phyloP scores from a whole-genome alignment of 2,888 invertebrate species.

The Athalia circularis region DNA sequence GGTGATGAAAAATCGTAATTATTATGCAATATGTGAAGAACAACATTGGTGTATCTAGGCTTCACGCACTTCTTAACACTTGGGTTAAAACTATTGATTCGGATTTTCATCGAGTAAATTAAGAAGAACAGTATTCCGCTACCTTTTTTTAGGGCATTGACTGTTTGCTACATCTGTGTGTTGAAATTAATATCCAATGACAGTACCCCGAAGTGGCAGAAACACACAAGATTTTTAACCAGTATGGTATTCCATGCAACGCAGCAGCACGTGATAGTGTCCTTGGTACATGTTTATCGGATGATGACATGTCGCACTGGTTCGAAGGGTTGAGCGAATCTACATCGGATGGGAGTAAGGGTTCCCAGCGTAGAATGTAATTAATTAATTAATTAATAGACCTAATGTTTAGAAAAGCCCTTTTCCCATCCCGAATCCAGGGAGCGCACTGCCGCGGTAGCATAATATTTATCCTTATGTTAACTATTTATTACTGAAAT shows the following conservation, averaged over 20 bases:
- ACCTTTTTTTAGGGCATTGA: too few species aligned
- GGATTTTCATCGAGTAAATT: conserved; percentile 7
- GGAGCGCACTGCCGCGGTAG: conserved; percentile 71
- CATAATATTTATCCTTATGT: conserved; percentile 72
- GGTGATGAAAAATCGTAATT: not conserved
- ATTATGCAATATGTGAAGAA: not conserved
- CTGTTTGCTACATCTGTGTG: not conserved
- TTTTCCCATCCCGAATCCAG: conserved; percentile 68
- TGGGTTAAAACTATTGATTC: too few species aligned
- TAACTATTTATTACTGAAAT: conserved; percentile 71
- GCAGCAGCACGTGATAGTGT: not conserved
- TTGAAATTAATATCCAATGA: conserved; percentile 12
- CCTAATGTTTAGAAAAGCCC: conserved; percentile 58
- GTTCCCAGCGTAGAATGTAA: conserved; percentile 44
- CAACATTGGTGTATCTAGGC: not conserved
- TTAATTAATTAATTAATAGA: conserved; percentile 46
- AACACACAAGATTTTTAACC: conserved; percentile 13
- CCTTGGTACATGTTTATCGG: conserved; percentile 11
- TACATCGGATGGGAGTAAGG: conserved; percentile 28
- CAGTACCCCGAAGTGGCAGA: conserved; percentile 10
- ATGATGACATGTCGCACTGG: conserved; percentile 26
- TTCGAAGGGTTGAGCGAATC: conserved; percentile 38
- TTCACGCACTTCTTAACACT: not conserved
- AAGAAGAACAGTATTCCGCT: conserved; percentile 37
- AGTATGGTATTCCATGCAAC: conserved; percentile 12